phyloP scores from a whole-genome alignment of 2,888 invertebrate species.

The Aphodius sticticus region DNA sequence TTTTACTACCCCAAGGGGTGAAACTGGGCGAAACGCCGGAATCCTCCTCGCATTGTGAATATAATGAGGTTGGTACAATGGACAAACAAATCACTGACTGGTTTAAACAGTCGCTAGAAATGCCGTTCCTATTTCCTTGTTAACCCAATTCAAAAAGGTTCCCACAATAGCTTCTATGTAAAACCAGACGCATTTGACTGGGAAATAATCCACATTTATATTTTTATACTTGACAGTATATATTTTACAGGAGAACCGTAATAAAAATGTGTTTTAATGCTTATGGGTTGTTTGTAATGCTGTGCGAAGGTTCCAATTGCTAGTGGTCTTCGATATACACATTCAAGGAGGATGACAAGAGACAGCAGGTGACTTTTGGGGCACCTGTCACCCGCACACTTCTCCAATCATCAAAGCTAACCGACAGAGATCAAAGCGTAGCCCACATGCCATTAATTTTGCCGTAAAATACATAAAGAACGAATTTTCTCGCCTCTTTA shows the following conservation, averaged over 20 bases:
- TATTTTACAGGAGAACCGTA: neutral
- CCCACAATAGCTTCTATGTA: neutral
- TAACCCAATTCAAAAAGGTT: neutral
- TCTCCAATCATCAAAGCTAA: neutral
- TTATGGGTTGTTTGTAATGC: neutral
- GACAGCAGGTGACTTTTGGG: neutral
- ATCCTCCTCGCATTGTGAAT: neutral
- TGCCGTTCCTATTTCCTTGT: neutral
- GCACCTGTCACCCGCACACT: conserved; percentile 4
- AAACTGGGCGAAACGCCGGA: neutral
- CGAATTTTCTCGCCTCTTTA: conserved; percentile 4
- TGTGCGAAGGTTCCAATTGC: no score
- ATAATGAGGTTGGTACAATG: neutral
- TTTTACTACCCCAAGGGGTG: neutral
- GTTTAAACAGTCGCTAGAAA: neutral
- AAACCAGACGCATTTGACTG: neutral
- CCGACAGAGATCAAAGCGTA: neutral
- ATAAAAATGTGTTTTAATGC: neutral
- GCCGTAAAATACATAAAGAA: neutral
- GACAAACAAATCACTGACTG: neutral
- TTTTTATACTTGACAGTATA: no score
- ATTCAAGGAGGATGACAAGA: neutral
- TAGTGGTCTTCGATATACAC: neutral
- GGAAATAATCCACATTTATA: neutral
- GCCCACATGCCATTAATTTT: neutral